Conservation (phyloP, 2,888 invertebrate species). For the Argynnis bischoffii region DNA sequence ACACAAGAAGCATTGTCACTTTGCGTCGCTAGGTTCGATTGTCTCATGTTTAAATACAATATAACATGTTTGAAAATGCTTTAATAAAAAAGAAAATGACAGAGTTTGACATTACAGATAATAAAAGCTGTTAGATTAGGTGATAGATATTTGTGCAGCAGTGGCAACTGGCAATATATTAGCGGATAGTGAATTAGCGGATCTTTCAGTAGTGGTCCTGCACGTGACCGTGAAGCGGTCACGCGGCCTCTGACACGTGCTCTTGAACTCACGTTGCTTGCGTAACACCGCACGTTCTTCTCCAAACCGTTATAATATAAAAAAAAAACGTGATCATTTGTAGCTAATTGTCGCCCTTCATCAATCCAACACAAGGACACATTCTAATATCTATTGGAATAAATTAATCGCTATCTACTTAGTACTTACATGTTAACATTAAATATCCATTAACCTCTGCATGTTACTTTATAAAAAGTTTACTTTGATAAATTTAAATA, state of each 20-base stretch:
- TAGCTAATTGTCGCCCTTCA: conserved; percentile 60
- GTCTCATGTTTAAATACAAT: not conserved
- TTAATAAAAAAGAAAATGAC: not conserved
- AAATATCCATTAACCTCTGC: conserved; percentile 32
- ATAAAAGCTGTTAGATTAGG: not conserved
- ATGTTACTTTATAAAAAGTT: not conserved
- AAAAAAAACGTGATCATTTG: conserved; percentile 75
- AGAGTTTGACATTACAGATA: conserved; percentile 7
- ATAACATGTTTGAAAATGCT: not conserved
- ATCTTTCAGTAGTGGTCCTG: conserved; percentile 59
- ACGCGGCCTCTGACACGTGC: conserved; percentile 74
- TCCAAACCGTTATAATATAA: conserved; percentile 69
- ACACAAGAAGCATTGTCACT: not conserved
- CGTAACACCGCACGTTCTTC: conserved; percentile 72
- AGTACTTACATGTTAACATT: not conserved
- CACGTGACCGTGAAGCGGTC: conserved; percentile 63
- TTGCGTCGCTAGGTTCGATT: not conserved
- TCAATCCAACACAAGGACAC: conserved; percentile 9
- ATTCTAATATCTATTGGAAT: not conserved
- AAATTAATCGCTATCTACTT: not conserved
- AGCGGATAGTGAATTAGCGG: conserved; percentile 36
- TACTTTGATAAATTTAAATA: conserved; percentile 2
- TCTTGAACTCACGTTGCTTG: conserved; percentile 78
- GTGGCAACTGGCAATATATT: conserved; percentile 5
- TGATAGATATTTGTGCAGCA: not conserved